A percentile compares a stretch with the other conserved stretches of the same genome.
Evolutionary conservation across 2,888 invertebrate genomes (phyloP).

Genomic region (Pandemis corylana): DNA sequence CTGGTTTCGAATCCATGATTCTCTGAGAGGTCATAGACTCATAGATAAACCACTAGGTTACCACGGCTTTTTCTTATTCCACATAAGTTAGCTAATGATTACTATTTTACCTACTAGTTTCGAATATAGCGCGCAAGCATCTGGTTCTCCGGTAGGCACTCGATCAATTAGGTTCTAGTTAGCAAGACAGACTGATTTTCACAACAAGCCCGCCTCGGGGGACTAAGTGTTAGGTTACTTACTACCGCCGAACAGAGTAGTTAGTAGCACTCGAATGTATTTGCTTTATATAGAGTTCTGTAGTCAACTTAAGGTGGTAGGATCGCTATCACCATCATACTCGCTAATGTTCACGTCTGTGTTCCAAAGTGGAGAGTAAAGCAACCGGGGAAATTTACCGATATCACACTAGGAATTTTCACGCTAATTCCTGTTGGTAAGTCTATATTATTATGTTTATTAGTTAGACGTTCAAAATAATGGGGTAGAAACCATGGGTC

Average conservation of each 20-base stretch:
- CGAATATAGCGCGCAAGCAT: constrained; percentile 11
- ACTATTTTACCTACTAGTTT: not conserved
- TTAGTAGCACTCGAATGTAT: not conserved
- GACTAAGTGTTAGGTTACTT: not conserved
- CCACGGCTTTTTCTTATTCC: not conserved
- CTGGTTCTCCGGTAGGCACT: constrained; percentile 38
- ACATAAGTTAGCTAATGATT: not conserved
- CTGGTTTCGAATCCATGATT: too few species aligned
- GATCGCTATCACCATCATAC: too few species aligned
- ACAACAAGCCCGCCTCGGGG: constrained; percentile 9
- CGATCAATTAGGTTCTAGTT: constrained; percentile 50
- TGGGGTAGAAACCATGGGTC: too few species aligned
- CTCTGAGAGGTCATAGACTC: too few species aligned
- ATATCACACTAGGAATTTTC: too few species aligned
- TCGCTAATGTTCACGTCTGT: too few species aligned
- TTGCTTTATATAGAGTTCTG: not conserved
- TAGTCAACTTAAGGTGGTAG: not conserved
- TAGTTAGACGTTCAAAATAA: too few species aligned
- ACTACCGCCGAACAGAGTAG: not conserved
- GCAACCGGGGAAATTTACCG: too few species aligned
- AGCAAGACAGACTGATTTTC: constrained; percentile 34
- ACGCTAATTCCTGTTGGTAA: too few species aligned
- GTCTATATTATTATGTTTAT: too few species aligned
- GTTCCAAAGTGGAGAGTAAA: too few species aligned
- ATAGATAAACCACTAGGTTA: not conserved